phyloP scores from a whole-genome alignment of 2,888 invertebrate genomes.

The Nemapogon koenigi region DNA sequence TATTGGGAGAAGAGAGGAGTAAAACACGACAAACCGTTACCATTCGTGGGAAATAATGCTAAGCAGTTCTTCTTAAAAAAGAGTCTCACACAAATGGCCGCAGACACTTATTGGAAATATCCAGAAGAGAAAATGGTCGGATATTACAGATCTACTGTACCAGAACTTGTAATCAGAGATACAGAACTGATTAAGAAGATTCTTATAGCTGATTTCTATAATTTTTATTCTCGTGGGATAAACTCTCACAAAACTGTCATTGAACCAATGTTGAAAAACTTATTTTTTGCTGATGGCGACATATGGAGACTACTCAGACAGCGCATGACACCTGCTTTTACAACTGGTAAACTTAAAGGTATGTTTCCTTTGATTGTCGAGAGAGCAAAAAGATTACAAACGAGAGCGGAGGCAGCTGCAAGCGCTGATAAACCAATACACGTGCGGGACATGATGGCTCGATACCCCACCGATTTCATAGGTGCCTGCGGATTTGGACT shows the following conservation, averaged over 20 bases:
- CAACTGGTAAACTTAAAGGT: constrained; percentile 43
- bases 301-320: constrained; percentile 44
- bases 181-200: constrained; percentile 42
- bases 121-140: constrained; percentile 47
- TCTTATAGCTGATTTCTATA: constrained; percentile 37
- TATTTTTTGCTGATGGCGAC: constrained; percentile 50
- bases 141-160: constrained; percentile 32
- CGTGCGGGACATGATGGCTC: constrained; percentile 45
- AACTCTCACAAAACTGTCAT: constrained; percentile 34
- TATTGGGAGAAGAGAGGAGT: constrained; percentile 44
- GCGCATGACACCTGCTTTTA: constrained; percentile 45
- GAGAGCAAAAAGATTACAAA: constrained; percentile 39
- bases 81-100: constrained; percentile 40
- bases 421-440: constrained; percentile 32
- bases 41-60: constrained; percentile 36
- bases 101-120: constrained; percentile 36
- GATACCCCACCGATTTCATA: constrained; percentile 42
- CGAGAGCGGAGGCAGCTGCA: constrained; percentile 31
- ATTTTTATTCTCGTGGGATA: constrained; percentile 40
- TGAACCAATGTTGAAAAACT: constrained; percentile 42
- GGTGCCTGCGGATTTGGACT: constrained; percentile 41
- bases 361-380: constrained; percentile 51
- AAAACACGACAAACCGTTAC: constrained; percentile 38
- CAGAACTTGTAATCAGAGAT: constrained; percentile 44
- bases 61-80: constrained; percentile 33